Conservation (phyloP, 2,888 invertebrate genomes). For the Uloborus plumipes region DNA sequence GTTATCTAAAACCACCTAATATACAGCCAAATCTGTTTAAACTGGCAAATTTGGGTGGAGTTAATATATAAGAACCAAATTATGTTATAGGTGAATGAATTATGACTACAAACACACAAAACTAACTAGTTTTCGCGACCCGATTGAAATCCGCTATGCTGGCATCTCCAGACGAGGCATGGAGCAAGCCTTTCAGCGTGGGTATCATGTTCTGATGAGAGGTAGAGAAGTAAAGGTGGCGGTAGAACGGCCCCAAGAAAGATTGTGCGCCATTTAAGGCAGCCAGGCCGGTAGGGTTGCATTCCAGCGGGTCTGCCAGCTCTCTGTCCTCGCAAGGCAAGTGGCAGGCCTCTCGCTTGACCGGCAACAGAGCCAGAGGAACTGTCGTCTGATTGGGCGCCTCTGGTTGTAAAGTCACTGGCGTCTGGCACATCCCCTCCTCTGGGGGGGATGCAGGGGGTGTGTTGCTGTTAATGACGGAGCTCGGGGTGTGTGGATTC, state of each 20-base stretch:
- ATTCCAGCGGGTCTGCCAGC: conserved; percentile 18
- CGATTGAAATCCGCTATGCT: conserved; percentile 48
- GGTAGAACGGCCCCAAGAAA: conserved; percentile 59
- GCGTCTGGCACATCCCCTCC: conserved; percentile 11
- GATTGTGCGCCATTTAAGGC: conserved; percentile 51
- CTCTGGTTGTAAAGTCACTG: conserved; percentile 31
- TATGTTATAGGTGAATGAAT: too few relatives aligned
- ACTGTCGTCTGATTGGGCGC: conserved; percentile 9
- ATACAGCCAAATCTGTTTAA: too few relatives aligned
- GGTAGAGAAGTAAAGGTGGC: conserved; percentile 63
- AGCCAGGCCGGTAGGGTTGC: conserved; percentile 10
- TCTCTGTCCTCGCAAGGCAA: conserved; percentile 48
- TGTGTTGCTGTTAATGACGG: conserved; percentile 32
- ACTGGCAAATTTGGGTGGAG: too few relatives aligned
- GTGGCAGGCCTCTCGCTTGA: conserved; percentile 41
- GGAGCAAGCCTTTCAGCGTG: conserved; percentile 44
- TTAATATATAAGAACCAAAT: too few relatives aligned
- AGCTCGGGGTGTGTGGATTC: conserved; percentile 23
- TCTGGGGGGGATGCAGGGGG: conserved; percentile 49
- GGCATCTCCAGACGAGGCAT: conserved; percentile 36
- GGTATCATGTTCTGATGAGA: conserved; percentile 58
- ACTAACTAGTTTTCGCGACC: conserved; percentile 44
- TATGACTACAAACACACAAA: background rate
- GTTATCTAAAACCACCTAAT: too few relatives aligned
- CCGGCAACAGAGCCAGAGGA: conserved; percentile 32